A percentile compares a stretch with the other conserved stretches of the same genome.
These are phyloP conservation scores for Macheiramphus alcinus DNA, from an alignment of 2,113 vertebrate species.

Conservation along the genomic window DNA sequence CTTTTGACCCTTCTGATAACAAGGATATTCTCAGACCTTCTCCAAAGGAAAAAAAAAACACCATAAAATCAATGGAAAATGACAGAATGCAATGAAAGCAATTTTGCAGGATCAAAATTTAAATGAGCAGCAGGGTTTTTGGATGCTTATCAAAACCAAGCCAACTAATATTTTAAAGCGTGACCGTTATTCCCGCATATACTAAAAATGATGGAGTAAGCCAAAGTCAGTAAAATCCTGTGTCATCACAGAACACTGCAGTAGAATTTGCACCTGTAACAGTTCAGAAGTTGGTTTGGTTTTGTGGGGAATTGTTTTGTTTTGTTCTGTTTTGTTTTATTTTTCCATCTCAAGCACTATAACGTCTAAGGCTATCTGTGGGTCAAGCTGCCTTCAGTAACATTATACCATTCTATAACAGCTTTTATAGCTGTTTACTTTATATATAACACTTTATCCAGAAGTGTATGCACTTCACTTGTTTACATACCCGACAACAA, in stretches of 20 bases:
- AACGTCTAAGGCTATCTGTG: not conserved
- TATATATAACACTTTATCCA: too few relatives aligned
- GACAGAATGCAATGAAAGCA: constrained; percentile 42
- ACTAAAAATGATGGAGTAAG: not conserved
- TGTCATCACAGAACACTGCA: not conserved
- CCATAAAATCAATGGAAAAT: constrained; percentile 21
- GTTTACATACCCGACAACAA: not conserved
- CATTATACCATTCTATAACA: not conserved
- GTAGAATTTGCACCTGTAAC: not conserved
- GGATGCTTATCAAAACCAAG: constrained; percentile 14
- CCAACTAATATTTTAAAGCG: not conserved
- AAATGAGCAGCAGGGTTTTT: not conserved
- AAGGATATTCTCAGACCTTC: not conserved
- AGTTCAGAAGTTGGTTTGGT: not conserved
- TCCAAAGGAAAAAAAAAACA: not conserved
- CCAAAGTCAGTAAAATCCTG: not conserved
- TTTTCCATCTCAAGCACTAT: not conserved
- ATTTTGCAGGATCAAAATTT: constrained; percentile 20
- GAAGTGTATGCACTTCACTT: not conserved
- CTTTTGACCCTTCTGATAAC: constrained; percentile 28
- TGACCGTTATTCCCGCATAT: fast-evolving
- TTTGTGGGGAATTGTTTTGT: not conserved
- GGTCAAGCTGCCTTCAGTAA: not conserved
- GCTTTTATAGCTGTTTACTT: too few relatives aligned
- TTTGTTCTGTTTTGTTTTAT: not conserved